Base-by-base conservation (phyloP, 2,888 invertebrate species). In the Cephus nigrinus region DNA sequence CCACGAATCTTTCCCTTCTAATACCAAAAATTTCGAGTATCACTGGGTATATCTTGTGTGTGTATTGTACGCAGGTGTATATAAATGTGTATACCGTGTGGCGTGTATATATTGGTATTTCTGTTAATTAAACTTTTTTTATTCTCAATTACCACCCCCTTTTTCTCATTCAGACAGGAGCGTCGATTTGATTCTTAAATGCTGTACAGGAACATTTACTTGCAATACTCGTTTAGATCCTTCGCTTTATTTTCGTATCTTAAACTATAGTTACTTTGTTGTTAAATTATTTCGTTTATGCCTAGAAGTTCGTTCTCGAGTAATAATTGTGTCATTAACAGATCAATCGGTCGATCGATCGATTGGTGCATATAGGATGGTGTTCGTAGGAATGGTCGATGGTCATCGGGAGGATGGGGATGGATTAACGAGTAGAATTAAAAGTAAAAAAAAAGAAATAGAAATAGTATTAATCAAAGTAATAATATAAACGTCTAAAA, bases 131-230 rank as follows among this genome's bases (percentile, higher is more conserved):
- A 30, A 69, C 0, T 69, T 30, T 69, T 69, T 30, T 69, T 12
- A 69, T 69, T 32, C 5, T 4, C 32, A 32, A 30, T 69, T 11
- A 5, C 11, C 69, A 5, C 12, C 30, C 69, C 32, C 69, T n/a
- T 4, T 23, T 4, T 32, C 69, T 69, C 30, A 32, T 32, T 69
- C 5, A 4, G 69, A 69, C 12, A 69, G 30, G 84, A 85, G 85
- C 88, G 85, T 88, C 86, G 84, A 40, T 90, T 90, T 89, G 89
- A 91, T 91, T 89, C 87, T 90, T 90, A 90, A 90, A 90, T 90
- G 90, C 90, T 90, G 90, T 89, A 90, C 89, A 91, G 91, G 90
- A 91, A 91, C 91, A 90, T 91, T 89, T 87, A 87, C 86, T 90
- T 87, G 84, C 83, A 88, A 89, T 84, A 83, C 81, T 85, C 82